Evolutionary conservation across 2,888 invertebrate genomes (phyloP).

Genomic region (Sussaba pulchella): DNA sequence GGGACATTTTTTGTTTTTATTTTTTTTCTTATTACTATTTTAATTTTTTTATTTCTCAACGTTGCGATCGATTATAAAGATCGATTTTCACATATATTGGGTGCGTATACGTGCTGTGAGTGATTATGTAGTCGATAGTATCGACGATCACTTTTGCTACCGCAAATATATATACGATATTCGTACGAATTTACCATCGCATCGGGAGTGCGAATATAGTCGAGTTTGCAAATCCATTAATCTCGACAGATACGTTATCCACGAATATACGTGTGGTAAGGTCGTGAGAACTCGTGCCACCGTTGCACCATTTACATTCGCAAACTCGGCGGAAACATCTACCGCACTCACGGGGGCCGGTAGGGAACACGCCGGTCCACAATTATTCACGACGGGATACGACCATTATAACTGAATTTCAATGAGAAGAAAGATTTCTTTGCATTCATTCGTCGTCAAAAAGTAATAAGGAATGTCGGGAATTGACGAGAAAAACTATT

Average conservation of each 20-base stretch:
- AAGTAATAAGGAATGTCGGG: too few relatives aligned
- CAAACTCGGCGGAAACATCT: slow-evolving; percentile 10
- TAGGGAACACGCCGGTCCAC: neutral
- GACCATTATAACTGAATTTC: too few relatives aligned
- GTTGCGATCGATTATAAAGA: neutral
- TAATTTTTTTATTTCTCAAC: too few relatives aligned
- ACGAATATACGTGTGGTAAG: too few relatives aligned
- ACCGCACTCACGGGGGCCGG: neutral
- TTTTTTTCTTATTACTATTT: too few relatives aligned
- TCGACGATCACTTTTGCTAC: neutral
- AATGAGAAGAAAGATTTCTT: too few relatives aligned
- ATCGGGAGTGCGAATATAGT: slow-evolving; percentile 6
- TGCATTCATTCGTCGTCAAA: too few relatives aligned
- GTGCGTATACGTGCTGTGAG: neutral
- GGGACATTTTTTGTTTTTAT: neutral
- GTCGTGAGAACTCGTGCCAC: neutral
- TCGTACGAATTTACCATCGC: slow-evolving; percentile 4
- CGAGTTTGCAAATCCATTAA: slow-evolving; percentile 27
- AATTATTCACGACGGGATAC: neutral
- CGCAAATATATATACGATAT: slow-evolving; percentile 5
- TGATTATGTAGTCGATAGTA: neutral
- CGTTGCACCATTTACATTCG: slow-evolving; percentile 8
- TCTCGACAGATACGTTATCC: slow-evolving; percentile 8
- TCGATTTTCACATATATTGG: slow-evolving; percentile 4
- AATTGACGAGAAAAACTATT: neutral